These are phyloP conservation scores for Cochlearius cochlearius DNA, from an alignment of 2,113 vertebrate genomes.

Conservation along the genomic window DNA sequence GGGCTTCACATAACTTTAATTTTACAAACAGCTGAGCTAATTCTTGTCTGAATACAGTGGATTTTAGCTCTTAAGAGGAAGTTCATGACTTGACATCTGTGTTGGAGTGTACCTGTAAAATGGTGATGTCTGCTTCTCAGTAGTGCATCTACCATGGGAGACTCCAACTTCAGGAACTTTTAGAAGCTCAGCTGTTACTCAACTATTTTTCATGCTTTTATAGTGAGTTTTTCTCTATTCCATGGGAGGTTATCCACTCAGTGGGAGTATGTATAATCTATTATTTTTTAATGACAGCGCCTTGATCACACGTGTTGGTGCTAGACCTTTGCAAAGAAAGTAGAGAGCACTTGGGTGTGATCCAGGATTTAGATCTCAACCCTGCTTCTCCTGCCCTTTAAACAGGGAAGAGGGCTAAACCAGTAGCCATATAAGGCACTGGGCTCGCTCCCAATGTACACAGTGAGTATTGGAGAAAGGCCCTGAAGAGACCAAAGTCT, in stretches of 20 bases:
- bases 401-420: neutral
- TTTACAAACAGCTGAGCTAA: neutral
- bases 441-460: constrained; percentile 27
- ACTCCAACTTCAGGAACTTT: neutral
- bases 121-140: neutral
- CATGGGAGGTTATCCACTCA: neutral
- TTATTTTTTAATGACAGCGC: neutral
- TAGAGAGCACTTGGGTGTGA: neutral
- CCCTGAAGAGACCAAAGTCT: neutral
- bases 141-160: neutral
- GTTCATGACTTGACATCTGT: neutral
- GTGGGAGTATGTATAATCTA: neutral
- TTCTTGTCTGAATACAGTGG: neutral
- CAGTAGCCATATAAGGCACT: neutral
- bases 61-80: neutral
- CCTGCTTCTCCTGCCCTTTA: neutral
- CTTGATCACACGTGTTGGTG: neutral
- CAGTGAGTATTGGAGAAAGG: neutral
- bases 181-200: neutral
- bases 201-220: neutral
- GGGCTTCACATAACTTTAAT: neutral
- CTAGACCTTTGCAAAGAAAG: neutral
- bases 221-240: neutral
- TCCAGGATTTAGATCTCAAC: neutral
- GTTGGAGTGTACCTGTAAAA: neutral